Evolutionary conservation across 2,888 invertebrate species (phyloP).

Genomic region (Ceramica pisi): DNA sequence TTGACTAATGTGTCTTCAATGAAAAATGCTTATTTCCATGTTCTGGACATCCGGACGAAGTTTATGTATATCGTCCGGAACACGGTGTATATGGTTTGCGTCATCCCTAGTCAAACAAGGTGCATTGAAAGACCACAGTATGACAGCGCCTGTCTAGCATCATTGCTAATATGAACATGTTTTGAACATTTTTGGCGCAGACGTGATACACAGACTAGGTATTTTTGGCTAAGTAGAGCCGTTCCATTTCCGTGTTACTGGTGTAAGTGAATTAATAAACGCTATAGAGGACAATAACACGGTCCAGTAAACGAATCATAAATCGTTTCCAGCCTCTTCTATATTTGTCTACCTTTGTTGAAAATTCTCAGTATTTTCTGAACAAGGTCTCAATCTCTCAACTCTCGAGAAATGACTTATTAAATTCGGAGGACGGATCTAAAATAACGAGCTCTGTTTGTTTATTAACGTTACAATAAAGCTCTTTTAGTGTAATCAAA

Average conservation of each 20-base stretch:
- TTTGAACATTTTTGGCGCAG: too few relatives aligned
- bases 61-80: too few relatives aligned
- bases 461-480: conserved; percentile 31
- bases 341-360: conserved; percentile 18
- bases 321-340: conserved; percentile 14
- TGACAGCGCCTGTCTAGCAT: too few relatives aligned
- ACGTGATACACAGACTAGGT: too few relatives aligned
- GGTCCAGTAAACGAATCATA: conserved; percentile 50
- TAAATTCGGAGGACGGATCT: conserved; percentile 21
- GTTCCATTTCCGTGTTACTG: neutral
- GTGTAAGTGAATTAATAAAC: conserved; percentile 25
- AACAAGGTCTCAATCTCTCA: conserved; percentile 13
- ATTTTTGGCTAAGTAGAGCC: neutral
- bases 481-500: conserved; percentile 2
- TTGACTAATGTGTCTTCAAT: too few relatives aligned
- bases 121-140: too few relatives aligned
- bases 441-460: conserved; percentile 27
- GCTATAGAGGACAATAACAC: conserved; percentile 21
- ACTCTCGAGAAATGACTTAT: conserved; percentile 27
- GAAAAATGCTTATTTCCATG: too few relatives aligned
- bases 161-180: too few relatives aligned
- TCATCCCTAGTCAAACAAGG: too few relatives aligned
- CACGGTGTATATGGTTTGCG: too few relatives aligned
- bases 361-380: conserved; percentile 22
- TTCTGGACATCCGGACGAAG: too few relatives aligned